phyloP scores from a whole-genome alignment of 2,113 vertebrate species.

The Sapayoa aenigma region DNA sequence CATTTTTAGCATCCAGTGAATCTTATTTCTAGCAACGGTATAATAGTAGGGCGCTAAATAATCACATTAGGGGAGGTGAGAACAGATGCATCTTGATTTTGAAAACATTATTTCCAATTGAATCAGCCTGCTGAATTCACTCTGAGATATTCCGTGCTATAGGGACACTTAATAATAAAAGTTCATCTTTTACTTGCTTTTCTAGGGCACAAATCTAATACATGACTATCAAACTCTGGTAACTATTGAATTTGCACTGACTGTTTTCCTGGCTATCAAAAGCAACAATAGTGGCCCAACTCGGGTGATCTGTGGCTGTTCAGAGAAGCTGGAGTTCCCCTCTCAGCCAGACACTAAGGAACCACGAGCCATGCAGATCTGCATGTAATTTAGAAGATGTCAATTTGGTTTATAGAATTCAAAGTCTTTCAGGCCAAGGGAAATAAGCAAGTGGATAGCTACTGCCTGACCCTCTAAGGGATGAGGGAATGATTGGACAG shows the following conservation, averaged over 20 bases:
- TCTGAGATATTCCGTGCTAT: neutral
- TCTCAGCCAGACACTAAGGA: neutral
- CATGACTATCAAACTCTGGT: neutral
- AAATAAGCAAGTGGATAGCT: too few relatives aligned
- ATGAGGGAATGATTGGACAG: neutral
- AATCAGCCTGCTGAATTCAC: neutral
- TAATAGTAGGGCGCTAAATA: slow-evolving; percentile 43
- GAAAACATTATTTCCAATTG: slow-evolving; percentile 22
- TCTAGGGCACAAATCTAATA: neutral
- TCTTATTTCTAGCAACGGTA: neutral
- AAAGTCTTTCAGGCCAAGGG: neutral
- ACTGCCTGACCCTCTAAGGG: neutral
- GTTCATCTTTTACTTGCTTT: neutral
- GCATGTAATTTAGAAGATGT: neutral
- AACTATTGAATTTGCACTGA: neutral
- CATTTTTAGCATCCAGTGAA: slow-evolving; percentile 19
- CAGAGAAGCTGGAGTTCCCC: neutral
- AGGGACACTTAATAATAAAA: neutral
- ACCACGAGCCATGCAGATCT: neutral
- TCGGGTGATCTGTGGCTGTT: neutral
- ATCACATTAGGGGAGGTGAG: slow-evolving; percentile 30
- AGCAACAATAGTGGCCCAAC: neutral
- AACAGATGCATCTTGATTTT: slow-evolving; percentile 22
- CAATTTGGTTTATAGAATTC: accelerated
- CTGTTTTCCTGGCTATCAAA: neutral